Evolutionary conservation across 1,140 invertebrate species (phyloP).

Genomic region (Drosophila ohnishii): DNA sequence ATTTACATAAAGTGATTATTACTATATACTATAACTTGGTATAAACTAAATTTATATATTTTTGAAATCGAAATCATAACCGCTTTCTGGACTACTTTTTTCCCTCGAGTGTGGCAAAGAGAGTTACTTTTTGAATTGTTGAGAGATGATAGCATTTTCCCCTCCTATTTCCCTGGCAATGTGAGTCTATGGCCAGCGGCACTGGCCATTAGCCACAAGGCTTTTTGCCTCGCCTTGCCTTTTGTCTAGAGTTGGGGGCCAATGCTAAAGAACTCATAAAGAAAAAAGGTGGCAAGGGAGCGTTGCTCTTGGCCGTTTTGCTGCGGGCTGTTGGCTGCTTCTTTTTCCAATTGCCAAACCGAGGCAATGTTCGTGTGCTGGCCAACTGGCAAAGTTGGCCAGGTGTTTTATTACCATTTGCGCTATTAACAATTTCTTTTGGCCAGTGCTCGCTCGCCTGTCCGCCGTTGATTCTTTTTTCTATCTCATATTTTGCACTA

Average conservation of each 20-base stretch:
- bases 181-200: slow-evolving; percentile 19
- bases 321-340: slow-evolving; percentile 21
- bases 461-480: slow-evolving; percentile 8
- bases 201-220: slow-evolving; percentile 54
- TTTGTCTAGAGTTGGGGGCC: slow-evolving; percentile 36
- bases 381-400: slow-evolving; percentile 53
- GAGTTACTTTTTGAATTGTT: slow-evolving; percentile 49
- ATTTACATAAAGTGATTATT: too few relatives aligned
- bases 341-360: slow-evolving; percentile 46
- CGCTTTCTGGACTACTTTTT: background rate
- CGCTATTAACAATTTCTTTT: slow-evolving; percentile 78
- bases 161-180: slow-evolving; percentile 5
- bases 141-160: slow-evolving; percentile 40
- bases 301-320: slow-evolving; percentile 28
- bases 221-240: slow-evolving; percentile 47
- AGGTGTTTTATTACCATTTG: slow-evolving; percentile 77
- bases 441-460: slow-evolving; percentile 33
- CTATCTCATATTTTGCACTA: slow-evolving; percentile 61
- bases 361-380: slow-evolving; percentile 63
- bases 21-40: too few relatives aligned
- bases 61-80: background rate
- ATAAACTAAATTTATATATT: background rate
- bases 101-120: slow-evolving; percentile 5
- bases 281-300: slow-evolving; percentile 24
- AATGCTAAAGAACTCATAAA: slow-evolving; percentile 76